Base-by-base conservation (phyloP, 2,113 vertebrate species). In the Cryptomyrus ogoouensis region DNA sequence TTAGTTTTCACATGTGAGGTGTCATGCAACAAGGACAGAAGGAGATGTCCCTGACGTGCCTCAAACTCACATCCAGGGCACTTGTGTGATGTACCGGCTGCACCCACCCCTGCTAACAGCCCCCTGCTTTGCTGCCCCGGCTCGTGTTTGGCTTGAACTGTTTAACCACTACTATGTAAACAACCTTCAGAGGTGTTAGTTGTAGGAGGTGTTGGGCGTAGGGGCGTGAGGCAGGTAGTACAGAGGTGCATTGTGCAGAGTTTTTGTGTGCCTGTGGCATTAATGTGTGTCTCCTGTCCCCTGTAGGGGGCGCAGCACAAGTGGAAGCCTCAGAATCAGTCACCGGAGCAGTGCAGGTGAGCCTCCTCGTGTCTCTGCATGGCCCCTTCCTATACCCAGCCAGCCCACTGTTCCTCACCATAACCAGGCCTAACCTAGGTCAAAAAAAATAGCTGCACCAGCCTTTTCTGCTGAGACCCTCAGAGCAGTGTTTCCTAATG, bases 321-420 rank as follows among this genome's bases (percentile, higher is more conserved):
- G 88, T 97, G 98, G 98, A 96, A 94, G 53, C 96, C 96, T 52
- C 95, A 97, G 0, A 95, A 94, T 5, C 96, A 95, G 91, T 93
- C 96, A 53, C 96, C 96, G 0, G 97, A 98, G 91, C 97, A 97
- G 89, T 96, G 97, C 90, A 97, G 97, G 98, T 98, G 93, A 93
- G 92, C 77, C 70, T 84, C 17, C 42, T 47, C 44, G 1, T 44
- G 21, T 84, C 12, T 7, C 9, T 58, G 47, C 13, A n/a, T n/a
- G 35, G 35, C 6, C 5, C 15, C 35, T 42, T 19, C 35, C 17
- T 27, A 39, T 77, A 42, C 1, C 74, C 35, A 42, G 74, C 35
- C 2, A 6, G 35, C 74, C 31, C 0, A 5, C 35, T 42, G 35
- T 15, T 80, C 13, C 4, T 42, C 31, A 35, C 74, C 12, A 19